Percentiles rank a stretch among this genome's conserved stretches.
phyloP scores from a whole-genome alignment of 1,140 invertebrate species.

The Drosophila yakuba region DNA sequence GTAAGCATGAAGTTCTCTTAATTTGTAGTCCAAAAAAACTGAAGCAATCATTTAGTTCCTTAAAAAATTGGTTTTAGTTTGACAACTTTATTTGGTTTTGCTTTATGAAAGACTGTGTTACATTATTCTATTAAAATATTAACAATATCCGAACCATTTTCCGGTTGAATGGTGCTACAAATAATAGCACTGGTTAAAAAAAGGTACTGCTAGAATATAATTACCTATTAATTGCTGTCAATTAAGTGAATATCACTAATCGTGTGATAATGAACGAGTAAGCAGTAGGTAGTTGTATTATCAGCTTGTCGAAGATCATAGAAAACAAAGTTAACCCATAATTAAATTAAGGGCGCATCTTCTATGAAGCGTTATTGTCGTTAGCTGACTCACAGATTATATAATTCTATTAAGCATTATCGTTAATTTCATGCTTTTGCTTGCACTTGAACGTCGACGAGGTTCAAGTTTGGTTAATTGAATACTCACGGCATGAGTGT shows the following conservation, averaged over 20 bases:
- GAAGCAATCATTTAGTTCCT: no score
- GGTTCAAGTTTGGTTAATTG: conserved; percentile 31
- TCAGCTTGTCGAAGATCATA: not conserved
- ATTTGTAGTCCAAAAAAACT: no score
- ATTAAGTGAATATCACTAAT: not conserved
- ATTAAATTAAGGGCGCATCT: conserved; percentile 7
- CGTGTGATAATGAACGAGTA: not conserved
- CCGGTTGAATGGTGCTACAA: not conserved
- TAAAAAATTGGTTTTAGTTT: not conserved
- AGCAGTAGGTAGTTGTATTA: not conserved
- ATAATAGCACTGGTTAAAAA: not conserved
- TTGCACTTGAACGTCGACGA: conserved; percentile 3
- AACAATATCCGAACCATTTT: not conserved
- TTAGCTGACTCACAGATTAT: conserved; percentile 4
- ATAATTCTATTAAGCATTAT: conserved; percentile 1
- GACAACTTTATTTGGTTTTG: not conserved
- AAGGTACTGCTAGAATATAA: not conserved
- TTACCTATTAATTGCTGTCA: conserved; percentile 1
- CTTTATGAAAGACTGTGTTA: no score
- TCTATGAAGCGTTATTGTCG: not conserved
- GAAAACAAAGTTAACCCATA: not conserved
- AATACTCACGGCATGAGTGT: not conserved
- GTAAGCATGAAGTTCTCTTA: no score
- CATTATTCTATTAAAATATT: not conserved
- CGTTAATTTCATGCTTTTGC: conserved; percentile 1